These are phyloP conservation scores for Venusia cambrica DNA, from an alignment of 2,888 invertebrate genomes.

Conservation along the genomic window DNA sequence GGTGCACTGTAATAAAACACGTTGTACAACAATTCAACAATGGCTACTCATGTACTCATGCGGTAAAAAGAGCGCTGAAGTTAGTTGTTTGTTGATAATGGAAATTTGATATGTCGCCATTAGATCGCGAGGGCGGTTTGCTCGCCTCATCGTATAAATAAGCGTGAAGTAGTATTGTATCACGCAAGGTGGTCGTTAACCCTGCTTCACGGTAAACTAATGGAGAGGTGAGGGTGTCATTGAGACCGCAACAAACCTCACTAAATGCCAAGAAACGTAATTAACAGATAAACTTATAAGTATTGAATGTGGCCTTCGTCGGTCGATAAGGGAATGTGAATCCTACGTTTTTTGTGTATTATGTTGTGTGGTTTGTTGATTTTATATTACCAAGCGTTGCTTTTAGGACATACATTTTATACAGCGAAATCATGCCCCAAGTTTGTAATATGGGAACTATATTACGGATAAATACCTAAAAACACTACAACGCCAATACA, in stretches of 20 bases:
- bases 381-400: too few species aligned
- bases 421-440: too few species aligned
- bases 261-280: constrained; percentile 56
- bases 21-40: constrained; percentile 1
- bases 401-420: too few species aligned
- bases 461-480: too few species aligned
- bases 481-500: too few species aligned
- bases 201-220: constrained; percentile 63
- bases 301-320: constrained; percentile 22
- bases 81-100: constrained; percentile 49
- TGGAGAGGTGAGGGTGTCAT: constrained; percentile 69
- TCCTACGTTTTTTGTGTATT: too few species aligned
- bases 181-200: constrained; percentile 77
- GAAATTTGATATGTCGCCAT: constrained; percentile 71
- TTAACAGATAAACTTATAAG: constrained; percentile 46
- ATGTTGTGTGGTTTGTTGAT: too few species aligned
- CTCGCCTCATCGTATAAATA: constrained; percentile 70
- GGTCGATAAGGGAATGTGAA: too few species aligned
- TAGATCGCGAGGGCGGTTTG: constrained; percentile 59
- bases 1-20: too few species aligned
- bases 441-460: too few species aligned
- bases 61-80: constrained; percentile 30
- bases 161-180: constrained; percentile 64
- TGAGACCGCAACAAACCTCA: constrained; percentile 59
- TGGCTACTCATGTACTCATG: constrained; percentile 20